Conservation (phyloP, 1,140 invertebrate species). For the Papilio xuthus region DNA sequence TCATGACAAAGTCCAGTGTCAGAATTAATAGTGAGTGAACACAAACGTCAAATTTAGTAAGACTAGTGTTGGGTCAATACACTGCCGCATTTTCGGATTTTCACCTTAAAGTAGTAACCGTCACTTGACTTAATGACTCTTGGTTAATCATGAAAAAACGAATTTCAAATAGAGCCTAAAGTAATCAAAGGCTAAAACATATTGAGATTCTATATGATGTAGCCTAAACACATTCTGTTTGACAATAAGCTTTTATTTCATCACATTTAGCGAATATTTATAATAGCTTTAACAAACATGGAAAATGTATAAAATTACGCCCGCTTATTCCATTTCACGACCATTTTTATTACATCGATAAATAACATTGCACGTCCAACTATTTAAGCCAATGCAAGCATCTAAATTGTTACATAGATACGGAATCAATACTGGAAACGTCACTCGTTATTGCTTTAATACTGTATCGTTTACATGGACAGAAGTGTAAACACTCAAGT, state of each 20-base stretch:
- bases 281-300: neutral
- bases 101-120: too few relatives aligned
- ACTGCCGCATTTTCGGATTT: too few relatives aligned
- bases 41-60: too few relatives aligned
- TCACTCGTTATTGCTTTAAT: neutral
- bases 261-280: neutral
- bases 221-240: neutral
- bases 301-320: neutral
- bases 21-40: too few relatives aligned
- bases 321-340: neutral
- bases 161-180: neutral
- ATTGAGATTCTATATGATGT: neutral
- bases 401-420: neutral
- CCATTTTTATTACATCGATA: conserved; percentile 10
- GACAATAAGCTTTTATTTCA: conserved; percentile 13
- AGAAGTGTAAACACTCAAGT: neutral
- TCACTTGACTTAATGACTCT: too few relatives aligned
- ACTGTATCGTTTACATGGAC: neutral
- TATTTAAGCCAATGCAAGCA: conserved; percentile 4
- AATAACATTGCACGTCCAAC: conserved; percentile 16
- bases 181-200: neutral
- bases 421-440: neutral
- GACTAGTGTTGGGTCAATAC: too few relatives aligned
- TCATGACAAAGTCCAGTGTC: too few relatives aligned
- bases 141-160: too few relatives aligned